Base-by-base conservation (phyloP, 2,888 invertebrate genomes). In the Rhagonycha fulva region DNA sequence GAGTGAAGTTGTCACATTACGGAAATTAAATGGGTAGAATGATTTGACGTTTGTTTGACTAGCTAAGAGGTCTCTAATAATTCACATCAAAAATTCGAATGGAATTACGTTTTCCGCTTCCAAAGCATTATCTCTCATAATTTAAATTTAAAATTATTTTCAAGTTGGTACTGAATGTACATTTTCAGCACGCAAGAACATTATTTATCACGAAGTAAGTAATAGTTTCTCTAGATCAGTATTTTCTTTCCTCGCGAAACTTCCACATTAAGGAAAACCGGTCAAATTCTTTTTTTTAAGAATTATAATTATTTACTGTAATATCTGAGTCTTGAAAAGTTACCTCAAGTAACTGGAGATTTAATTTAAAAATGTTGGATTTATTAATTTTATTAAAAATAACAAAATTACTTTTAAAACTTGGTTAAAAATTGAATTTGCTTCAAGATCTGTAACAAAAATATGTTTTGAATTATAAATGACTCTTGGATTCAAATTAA, bases 1-100 rank as follows among this genome's bases (percentile, higher is more conserved):
- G 71, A 69, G 68, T 66, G 71, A 30, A 69, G 71, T 70, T 74
- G 74, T 74, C 77, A 74, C 69, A 71, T 74, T 73, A 69, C 74
- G 77, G 74, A 77, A 77, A 77, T 77, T 74, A 70, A 77, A 77
- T 74, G 71, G 72, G 68, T 14, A 26, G 24, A 24, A 63, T 63
- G 63, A 63, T 63, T 63, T 23, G 63, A 63, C 63, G 19, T 63
- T 63, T 63, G 63, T 63, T 63, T 63, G 63, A 63, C 24, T 63
- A 63, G n/a, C 24, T 63, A 32, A 32, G 32, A 32, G 32, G n/a
- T 32, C 32, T 5, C 12, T 32, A 32, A 32, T 32, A 32, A 32
- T 32, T 12, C 5, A n/a, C 32, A 12, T 32, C 32, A 32, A 32
- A 32, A 32, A 32, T 32, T 32, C 32, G 12, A 32, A 32, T 12